Base-by-base conservation (phyloP, 2,888 invertebrate species). In the Boloria euphrosyne region DNA sequence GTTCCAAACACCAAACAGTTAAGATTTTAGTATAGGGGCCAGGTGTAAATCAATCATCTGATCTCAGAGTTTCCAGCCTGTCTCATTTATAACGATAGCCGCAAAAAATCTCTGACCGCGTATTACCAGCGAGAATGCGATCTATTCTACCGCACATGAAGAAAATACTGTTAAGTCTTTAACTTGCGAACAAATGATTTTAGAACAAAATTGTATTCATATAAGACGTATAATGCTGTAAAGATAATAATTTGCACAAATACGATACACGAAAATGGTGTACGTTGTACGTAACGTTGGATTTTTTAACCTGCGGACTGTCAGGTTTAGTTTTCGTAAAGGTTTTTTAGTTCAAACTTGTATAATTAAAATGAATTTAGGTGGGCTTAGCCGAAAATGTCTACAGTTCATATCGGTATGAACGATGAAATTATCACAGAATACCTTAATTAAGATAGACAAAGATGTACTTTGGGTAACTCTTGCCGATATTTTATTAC, bases 41-140 rank as follows among this genome's bases (percentile, higher is more conserved):
- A 54, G 31, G 31, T 64, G 68, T 73, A 66, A 70, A 73, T 73
- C 70, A 71, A 73, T 74, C 71, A 72, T 68, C 49, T 58, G 17
- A 68, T 65, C 58, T 67, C 55, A 47, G 67, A 62, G 58, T 65
- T 73, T 66, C 68, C 64, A 72, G 68, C 49, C 63, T 65, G 65
- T 63, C 67, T 65, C 70, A 66, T 69, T 71, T 69, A 63, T 64
- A 65, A 70, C 62, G 67, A 72, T 71, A 53, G 49, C 66, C 17
- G 69, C 68, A 73, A 72, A 74, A 73, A 71, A 65, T 53, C 57
- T 57, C 62, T 66, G 64, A 62, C 65, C 69, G 66, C 62, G 53
- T 68, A 64, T 66, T 67, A 66, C 66, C 55, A 66, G 43, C 18
- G 59, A 61, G 60, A 65, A 64, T 53, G 52, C 50, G 55, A 67